These are phyloP conservation scores for Enteromius fasciolatus DNA, from an alignment of 2,797 vertebrate species.

Conservation along the genomic window DNA sequence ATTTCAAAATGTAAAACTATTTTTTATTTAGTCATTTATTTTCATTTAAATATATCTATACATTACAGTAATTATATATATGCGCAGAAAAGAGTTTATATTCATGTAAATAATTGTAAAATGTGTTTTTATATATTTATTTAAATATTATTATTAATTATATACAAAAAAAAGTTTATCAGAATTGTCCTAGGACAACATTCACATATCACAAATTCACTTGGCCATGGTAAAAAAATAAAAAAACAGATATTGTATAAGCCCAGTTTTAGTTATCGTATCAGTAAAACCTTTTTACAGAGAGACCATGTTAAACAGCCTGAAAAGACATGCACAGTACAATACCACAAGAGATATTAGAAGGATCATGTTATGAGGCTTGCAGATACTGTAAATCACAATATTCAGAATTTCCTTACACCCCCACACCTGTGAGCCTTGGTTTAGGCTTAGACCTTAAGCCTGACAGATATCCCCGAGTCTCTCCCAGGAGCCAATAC, in stretches of 20 bases:
- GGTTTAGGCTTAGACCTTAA: slow-evolving; percentile 33
- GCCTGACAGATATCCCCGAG: slow-evolving; percentile 1
- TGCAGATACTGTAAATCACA: not conserved
- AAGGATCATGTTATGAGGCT: slow-evolving; percentile 11
- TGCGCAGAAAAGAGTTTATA: too few species aligned
- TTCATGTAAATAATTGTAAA: too few species aligned
- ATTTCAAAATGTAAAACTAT: too few species aligned
- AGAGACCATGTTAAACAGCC: slow-evolving; percentile 7
- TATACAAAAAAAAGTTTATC: too few species aligned
- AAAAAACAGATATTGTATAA: not conserved
- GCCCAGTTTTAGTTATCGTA: not conserved
- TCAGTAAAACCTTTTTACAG: slow-evolving; percentile 1
- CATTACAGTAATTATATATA: too few species aligned
- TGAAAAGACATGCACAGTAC: not conserved
- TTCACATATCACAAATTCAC: not conserved
- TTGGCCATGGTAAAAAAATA: not conserved
- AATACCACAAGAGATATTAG: not conserved
- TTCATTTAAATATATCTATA: too few species aligned
- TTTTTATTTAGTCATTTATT: too few species aligned
- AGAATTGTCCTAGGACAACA: too few species aligned
- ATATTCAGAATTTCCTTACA: slow-evolving; percentile 30
- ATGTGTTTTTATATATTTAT: too few species aligned
- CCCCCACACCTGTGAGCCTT: slow-evolving; percentile 20
- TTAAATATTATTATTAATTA: too few species aligned
- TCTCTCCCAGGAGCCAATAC: slow-evolving; percentile 33